Base-by-base conservation (phyloP, 2,888 invertebrate species). In the Apamea epomidion region DNA sequence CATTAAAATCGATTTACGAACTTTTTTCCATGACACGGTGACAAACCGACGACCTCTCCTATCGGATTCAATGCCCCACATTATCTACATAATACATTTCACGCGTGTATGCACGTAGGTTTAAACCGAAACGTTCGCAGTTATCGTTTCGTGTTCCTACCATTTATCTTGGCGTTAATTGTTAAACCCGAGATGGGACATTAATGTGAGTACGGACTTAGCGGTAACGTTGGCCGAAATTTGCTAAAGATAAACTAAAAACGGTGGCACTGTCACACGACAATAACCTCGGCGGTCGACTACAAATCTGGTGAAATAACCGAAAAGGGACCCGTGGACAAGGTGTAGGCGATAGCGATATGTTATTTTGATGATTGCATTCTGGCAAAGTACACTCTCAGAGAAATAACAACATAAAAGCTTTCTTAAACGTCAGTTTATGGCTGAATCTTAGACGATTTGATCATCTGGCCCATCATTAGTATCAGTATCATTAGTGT, bases 231-330 rank as follows among this genome's bases (percentile, higher is more conserved):
- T 78, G 87, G 25, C 78, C 70, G 74, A 82, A 90, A 90, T 91
- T 91, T 91, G 90, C 90, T 87, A 88, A 86, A 91, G 94, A 95
- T 96, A 95, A 94, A 95, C 93, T 94, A 94, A 94, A 94, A 94
- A 94, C 90, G 91, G 91, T 80, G 83, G 88, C 75, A 87, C 90
- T 92, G 86, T 91, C 91, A 88, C 87, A 90, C 91, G 92, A 92
- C 94, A 92, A 92, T 94, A 92, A 91, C 92, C 92, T 89, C 85
- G 84, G 90, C 89, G 91, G 81, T 89, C 88, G 92, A 81, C 92
- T 91, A 94, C 95, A 95, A 95, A 95, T 96, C 94, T 95, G 93
- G 91, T 90, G 87, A 87, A 93, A 93, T 92, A 88, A 91, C 89
- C 90, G 83, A 85, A 84, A 82, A 87, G 89, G 82, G 51, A 58